Conservation (phyloP, 2,797 vertebrate genomes). For the Anomalospiza imberbis region DNA sequence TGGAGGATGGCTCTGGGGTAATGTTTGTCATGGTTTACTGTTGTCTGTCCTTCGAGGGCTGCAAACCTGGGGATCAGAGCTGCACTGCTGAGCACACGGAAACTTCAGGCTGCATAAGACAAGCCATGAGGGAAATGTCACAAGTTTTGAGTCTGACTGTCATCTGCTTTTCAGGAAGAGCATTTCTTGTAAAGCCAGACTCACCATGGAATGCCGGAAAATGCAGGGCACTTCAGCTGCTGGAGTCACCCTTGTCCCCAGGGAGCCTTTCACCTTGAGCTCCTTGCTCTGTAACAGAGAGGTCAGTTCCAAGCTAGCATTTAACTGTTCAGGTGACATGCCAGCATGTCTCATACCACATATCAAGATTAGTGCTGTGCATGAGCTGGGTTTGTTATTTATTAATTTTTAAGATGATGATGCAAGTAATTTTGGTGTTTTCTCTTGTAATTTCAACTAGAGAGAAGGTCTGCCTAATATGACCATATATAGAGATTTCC, state of each 20-base stretch:
- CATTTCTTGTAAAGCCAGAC: neutral
- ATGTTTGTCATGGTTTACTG: neutral
- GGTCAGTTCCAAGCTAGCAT: neutral
- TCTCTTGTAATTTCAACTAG: neutral
- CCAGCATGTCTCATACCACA: neutral
- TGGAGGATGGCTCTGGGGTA: neutral
- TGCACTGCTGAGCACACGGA: neutral
- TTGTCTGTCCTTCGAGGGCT: neutral
- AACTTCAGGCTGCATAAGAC: neutral
- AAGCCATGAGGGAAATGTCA: neutral
- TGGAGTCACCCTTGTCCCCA: neutral
- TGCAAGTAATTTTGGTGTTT: neutral
- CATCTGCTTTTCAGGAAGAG: neutral
- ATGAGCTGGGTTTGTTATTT: neutral
- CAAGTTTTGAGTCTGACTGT: neutral
- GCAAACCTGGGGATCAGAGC: neutral
- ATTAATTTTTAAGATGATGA: neutral
- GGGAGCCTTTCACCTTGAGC: neutral
- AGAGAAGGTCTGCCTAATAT: neutral
- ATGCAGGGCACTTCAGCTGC: accelerated
- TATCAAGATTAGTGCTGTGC: neutral
- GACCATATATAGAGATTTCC: neutral
- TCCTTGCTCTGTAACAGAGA: neutral
- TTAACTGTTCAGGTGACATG: neutral
- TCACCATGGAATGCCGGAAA: neutral